These are phyloP conservation scores for Drosophila tsacasi DNA, from an alignment of 1,140 invertebrate species.

Conservation along the genomic window DNA sequence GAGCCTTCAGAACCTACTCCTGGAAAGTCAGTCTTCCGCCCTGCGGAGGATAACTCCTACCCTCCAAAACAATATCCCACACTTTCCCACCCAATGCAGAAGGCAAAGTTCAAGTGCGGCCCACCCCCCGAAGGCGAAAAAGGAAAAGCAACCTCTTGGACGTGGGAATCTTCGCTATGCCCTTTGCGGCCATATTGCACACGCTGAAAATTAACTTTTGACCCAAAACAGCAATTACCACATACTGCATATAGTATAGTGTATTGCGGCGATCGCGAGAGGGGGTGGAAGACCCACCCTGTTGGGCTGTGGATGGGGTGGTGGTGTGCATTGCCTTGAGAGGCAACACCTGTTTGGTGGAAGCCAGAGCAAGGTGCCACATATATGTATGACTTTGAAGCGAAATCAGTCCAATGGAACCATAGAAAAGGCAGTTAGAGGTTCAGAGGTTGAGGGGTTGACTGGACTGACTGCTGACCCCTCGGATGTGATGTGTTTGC, in stretches of 20 bases:
- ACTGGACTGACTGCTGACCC: constrained; percentile 44
- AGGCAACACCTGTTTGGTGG: constrained; percentile 76
- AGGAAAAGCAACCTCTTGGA: constrained; percentile 39
- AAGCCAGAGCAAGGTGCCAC: constrained; percentile 57
- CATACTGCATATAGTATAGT: neutral
- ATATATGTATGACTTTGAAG: constrained; percentile 67
- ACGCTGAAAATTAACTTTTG: constrained; percentile 78
- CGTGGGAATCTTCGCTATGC: constrained; percentile 72
- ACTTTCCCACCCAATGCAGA: constrained; percentile 22
- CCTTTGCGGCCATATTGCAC: constrained; percentile 65
- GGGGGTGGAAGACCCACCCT: constrained; percentile 43
- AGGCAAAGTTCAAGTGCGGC: constrained; percentile 48
- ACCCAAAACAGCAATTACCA: constrained; percentile 76
- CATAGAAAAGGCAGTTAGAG: constrained; percentile 25
- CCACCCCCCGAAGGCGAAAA: neutral
- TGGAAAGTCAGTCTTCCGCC: constrained; percentile 12
- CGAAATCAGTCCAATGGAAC: constrained; percentile 81
- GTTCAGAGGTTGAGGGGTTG: constrained; percentile 35
- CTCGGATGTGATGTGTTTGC: constrained; percentile 67
- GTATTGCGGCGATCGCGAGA: neutral
- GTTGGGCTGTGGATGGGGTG: neutral
- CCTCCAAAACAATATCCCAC: constrained; percentile 45
- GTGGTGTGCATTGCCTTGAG: constrained; percentile 59
- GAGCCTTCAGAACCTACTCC: constrained; percentile 16
- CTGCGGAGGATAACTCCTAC: neutral